Evolutionary conservation across 2,113 vertebrate species (phyloP).

Genomic region (Phodopus roborovskii): DNA sequence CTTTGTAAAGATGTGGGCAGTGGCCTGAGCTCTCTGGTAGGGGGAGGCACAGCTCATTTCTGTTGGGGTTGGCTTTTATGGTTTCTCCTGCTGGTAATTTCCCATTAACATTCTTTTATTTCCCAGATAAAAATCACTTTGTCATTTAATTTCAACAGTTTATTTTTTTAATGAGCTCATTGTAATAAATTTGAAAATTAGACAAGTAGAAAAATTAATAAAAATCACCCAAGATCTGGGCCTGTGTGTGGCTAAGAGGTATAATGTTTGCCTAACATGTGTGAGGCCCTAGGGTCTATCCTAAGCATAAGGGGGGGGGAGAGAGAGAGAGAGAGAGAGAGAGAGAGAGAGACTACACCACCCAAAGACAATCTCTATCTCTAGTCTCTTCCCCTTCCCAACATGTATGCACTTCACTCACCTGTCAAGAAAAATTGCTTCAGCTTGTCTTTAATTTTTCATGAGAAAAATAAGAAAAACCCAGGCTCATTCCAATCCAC

Average conservation of each 20-base stretch:
- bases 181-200: neutral
- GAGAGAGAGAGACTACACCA: neutral
- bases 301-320: neutral
- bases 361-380: too few relatives aligned
- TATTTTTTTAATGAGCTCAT: constrained; percentile 16
- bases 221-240: neutral
- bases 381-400: too few relatives aligned
- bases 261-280: neutral
- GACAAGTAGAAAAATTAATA: neutral
- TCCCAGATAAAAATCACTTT: neutral
- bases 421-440: neutral
- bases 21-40: neutral
- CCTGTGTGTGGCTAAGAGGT: too few relatives aligned
- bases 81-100: neutral
- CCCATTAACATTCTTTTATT: neutral
- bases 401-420: neutral
- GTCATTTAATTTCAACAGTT: neutral
- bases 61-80: too few relatives aligned
- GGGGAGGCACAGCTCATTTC: neutral
- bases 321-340: neutral
- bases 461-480: neutral
- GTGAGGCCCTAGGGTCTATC: neutral
- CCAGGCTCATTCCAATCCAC: neutral
- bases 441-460: neutral
- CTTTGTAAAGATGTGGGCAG: neutral